phyloP scores from a whole-genome alignment of 53 echinoderm and acorn worm genomes.

The Paracentrotus lividus region DNA sequence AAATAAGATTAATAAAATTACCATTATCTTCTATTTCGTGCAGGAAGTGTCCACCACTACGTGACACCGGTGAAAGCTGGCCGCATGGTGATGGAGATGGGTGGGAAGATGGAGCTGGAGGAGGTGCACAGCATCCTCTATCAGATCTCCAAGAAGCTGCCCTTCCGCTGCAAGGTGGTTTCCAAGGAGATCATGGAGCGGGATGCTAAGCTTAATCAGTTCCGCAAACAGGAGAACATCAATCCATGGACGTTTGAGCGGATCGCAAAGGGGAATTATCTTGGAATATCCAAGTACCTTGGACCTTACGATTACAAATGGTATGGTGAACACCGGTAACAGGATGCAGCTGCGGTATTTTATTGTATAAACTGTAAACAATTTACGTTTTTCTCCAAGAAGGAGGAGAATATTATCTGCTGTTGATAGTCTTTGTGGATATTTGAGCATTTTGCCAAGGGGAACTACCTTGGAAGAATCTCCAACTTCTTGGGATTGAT shows the following conservation, averaged over 20 bases:
- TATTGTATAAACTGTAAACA: too few relatives aligned
- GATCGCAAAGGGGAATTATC: constrained; percentile 84
- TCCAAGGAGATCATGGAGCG: constrained; percentile 76
- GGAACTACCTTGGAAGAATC: too few relatives aligned
- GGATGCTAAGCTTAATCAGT: constrained; percentile 17
- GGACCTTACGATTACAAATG: constrained; percentile 94
- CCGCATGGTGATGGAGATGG: constrained; percentile 85
- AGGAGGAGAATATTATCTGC: too few relatives aligned
- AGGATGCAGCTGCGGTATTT: too few relatives aligned
- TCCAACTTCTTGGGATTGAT: too few relatives aligned
- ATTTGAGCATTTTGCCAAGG: too few relatives aligned
- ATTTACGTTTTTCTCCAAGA: too few relatives aligned
- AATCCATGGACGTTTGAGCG: constrained; percentile 97
- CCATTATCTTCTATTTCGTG: neutral
- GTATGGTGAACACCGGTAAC: constrained; percentile 90
- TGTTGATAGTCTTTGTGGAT: too few relatives aligned
- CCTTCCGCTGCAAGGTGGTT: constrained; percentile 86
- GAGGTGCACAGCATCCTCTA: constrained; percentile 79
- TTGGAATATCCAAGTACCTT: constrained; percentile 83
- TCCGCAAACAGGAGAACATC: constrained; percentile 70
- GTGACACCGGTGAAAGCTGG: constrained; percentile 92
- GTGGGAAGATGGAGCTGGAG: constrained; percentile 82
- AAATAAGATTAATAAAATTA: too few relatives aligned
- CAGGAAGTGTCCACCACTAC: constrained; percentile 92
- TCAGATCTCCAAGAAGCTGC: constrained; percentile 88